Evolutionary conservation across 37 sponge, comb jelly and placozoan genomes (phyloP).

Genomic region (Agelas oroides): DNA sequence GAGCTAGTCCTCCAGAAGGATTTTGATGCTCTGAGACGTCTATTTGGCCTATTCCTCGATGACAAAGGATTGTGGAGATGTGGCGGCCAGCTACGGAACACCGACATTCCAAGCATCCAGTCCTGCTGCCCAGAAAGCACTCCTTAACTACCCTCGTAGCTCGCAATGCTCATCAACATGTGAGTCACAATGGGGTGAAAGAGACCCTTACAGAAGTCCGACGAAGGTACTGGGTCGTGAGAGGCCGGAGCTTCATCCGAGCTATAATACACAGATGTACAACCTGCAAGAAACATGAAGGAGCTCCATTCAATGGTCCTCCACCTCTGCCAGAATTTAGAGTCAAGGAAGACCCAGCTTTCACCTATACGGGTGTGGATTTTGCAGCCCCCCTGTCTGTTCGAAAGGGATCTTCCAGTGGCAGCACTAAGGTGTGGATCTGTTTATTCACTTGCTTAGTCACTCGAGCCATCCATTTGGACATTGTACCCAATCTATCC

Average conservation of each 20-base stretch:
- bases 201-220: too few species aligned
- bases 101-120: slow-evolving; percentile 1
- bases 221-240: too few species aligned
- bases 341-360: not conserved
- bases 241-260: too few species aligned
- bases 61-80: slow-evolving; percentile 15
- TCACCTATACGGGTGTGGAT: slow-evolving; percentile 7
- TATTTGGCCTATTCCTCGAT: not conserved
- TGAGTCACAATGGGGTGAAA: slow-evolving; percentile 29
- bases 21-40: slow-evolving; percentile 13
- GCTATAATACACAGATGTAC: too few species aligned
- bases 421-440: slow-evolving; percentile 36
- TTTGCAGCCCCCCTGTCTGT: slow-evolving; percentile 32
- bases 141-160: not conserved
- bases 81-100: not conserved
- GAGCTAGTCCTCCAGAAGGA: slow-evolving; percentile 29
- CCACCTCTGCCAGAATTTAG: not conserved
- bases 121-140: slow-evolving; percentile 7
- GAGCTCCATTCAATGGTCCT: too few species aligned
- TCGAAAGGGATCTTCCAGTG: not conserved
- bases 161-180: slow-evolving; percentile 7
- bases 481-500: too few species aligned
- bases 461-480: too few species aligned
- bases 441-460: too few species aligned
- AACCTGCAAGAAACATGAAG: too few species aligned